These are phyloP conservation scores for Chaetodon trifasciatus DNA, from an alignment of 2,797 vertebrate species.

Conservation along the genomic window DNA sequence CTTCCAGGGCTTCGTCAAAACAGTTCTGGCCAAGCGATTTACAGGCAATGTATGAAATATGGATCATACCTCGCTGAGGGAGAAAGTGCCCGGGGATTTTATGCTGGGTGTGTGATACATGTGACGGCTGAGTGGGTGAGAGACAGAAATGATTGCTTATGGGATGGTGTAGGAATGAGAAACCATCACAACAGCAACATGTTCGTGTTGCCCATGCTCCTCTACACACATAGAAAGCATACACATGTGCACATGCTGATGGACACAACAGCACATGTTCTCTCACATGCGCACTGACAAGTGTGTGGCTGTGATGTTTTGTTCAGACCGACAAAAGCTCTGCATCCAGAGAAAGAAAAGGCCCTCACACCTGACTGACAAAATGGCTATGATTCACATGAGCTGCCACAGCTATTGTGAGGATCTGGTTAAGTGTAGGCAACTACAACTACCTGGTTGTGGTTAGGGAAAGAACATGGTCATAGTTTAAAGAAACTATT, in stretches of 20 bases:
- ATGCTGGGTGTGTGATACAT: constrained; percentile 67
- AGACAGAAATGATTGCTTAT: constrained; percentile 79
- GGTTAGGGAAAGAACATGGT: not conserved
- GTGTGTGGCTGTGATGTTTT: not conserved
- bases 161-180: constrained; percentile 72
- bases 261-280: not conserved
- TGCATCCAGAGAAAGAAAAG: not conserved
- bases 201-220: constrained; percentile 45
- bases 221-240: constrained; percentile 18
- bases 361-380: not conserved
- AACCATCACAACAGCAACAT: constrained; percentile 61
- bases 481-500: not conserved
- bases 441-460: not conserved
- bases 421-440: not conserved
- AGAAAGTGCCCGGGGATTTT: constrained; percentile 66
- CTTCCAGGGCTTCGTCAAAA: constrained; percentile 74
- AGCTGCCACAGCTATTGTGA: not conserved
- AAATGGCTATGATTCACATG: not conserved
- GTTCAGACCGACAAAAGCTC: not conserved
- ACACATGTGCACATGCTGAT: not conserved
- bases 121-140: constrained; percentile 66
- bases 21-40: constrained; percentile 78
- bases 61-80: constrained; percentile 78
- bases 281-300: not conserved
- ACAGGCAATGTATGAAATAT: constrained; percentile 83